Percentiles rank a stretch among this genome's conserved stretches.
Conservation (phyloP, 2,888 invertebrate genomes). For the Lasioglossum vierecki region DNA sequence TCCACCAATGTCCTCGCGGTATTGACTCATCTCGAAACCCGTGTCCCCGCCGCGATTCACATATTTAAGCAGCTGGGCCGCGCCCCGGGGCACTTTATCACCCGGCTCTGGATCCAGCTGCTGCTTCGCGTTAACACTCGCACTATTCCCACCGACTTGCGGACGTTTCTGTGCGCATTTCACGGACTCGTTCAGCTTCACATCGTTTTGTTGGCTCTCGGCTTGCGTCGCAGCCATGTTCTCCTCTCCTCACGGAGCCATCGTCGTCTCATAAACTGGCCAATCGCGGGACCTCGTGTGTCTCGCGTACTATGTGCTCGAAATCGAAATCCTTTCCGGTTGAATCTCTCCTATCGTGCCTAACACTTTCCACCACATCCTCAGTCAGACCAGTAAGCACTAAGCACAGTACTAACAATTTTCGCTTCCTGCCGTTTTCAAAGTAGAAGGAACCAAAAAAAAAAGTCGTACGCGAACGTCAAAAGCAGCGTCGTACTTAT, state of each 20-base stretch:
- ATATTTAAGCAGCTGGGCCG: constrained; percentile 88
- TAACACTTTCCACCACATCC: constrained; percentile 76
- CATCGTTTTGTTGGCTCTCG: constrained; percentile 92
- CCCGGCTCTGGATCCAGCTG: constrained; percentile 78
- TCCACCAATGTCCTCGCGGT: constrained; percentile 89
- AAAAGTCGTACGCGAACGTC: constrained; percentile 76
- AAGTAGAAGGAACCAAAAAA: constrained; percentile 69
- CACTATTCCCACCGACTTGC: constrained; percentile 83
- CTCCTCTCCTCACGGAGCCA: constrained; percentile 80
- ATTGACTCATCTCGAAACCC: constrained; percentile 88
- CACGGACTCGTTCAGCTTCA: constrained; percentile 80
- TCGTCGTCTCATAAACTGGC: constrained; percentile 78
- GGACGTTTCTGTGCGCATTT: constrained; percentile 85
- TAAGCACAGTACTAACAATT: constrained; percentile 63
- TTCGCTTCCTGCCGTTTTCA: constrained; percentile 72
- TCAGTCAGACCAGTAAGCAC: constrained; percentile 66
- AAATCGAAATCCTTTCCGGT: constrained; percentile 66
- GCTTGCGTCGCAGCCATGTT: constrained; percentile 95
- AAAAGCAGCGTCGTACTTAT: constrained; percentile 79
- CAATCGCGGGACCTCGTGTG: constrained; percentile 78
- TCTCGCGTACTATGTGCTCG: constrained; percentile 71
- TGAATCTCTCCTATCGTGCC: constrained; percentile 66
- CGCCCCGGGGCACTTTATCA: constrained; percentile 79
- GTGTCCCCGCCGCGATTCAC: constrained; percentile 89
- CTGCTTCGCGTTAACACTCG: constrained; percentile 80